Conservation (phyloP, 2,113 vertebrate species). For the Polyodon spathula region DNA sequence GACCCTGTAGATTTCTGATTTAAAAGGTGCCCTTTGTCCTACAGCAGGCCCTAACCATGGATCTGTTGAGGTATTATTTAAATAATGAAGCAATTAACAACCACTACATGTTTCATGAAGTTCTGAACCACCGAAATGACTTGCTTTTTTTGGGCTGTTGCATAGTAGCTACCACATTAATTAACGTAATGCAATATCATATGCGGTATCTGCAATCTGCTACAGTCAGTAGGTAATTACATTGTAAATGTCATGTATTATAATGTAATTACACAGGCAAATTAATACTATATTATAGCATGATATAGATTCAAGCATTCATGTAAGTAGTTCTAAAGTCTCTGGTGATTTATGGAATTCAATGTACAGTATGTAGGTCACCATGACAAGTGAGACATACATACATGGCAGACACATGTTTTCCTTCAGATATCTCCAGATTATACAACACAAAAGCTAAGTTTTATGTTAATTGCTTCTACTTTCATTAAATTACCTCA, state of each 20-base stretch:
- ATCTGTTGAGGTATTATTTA: neutral
- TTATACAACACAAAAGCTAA: too few relatives aligned
- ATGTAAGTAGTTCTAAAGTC: neutral
- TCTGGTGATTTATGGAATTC: neutral
- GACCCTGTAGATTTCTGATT: neutral
- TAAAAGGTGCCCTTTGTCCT: slow-evolving; percentile 9
- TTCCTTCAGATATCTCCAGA: too few relatives aligned
- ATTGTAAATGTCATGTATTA: slow-evolving; percentile 13
- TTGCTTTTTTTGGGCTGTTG: slow-evolving; percentile 14
- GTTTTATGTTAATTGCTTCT: too few relatives aligned
- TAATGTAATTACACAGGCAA: slow-evolving; percentile 13
- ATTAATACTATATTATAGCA: slow-evolving; percentile 15
- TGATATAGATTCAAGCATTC: slow-evolving; percentile 6
- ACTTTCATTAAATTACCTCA: too few relatives aligned
- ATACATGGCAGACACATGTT: too few relatives aligned
- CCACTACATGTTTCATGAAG: neutral
- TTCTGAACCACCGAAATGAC: slow-evolving; percentile 7
- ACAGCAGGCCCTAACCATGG: neutral
- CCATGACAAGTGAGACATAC: too few relatives aligned
- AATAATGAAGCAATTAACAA: slow-evolving; percentile 11
- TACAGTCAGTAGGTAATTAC: slow-evolving; percentile 8
- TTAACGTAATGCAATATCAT: slow-evolving; percentile 13
- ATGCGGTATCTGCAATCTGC: slow-evolving; percentile 18
- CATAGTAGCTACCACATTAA: slow-evolving; percentile 13
- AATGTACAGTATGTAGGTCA: neutral